A percentile compares a stretch with the other conserved stretches of the same genome.
Evolutionary conservation across 2,888 invertebrate species (phyloP).

Genomic region (Monopis laevigella): DNA sequence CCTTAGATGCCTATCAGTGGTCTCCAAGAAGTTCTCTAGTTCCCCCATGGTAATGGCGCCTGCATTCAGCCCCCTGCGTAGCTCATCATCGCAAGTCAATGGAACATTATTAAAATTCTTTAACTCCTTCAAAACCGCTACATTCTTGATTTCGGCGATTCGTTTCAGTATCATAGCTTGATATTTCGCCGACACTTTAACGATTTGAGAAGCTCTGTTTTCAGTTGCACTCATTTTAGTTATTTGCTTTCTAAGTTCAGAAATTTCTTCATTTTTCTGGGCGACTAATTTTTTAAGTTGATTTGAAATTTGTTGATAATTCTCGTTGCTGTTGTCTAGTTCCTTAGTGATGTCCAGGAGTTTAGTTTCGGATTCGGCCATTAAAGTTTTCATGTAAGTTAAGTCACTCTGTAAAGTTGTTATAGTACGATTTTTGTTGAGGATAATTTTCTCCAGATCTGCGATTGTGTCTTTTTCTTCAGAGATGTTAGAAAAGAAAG

Average conservation of each 20-base stretch:
- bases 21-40: slow-evolving; percentile 54
- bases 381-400: slow-evolving; percentile 40
- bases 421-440: slow-evolving; percentile 50
- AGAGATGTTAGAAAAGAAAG: no score
- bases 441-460: slow-evolving; percentile 51
- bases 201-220: slow-evolving; percentile 50
- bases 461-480: slow-evolving; percentile 35
- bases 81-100: slow-evolving; percentile 34
- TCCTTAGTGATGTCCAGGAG: background rate
- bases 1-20: slow-evolving; percentile 47
- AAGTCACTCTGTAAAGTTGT: slow-evolving; percentile 48
- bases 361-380: slow-evolving; percentile 37
- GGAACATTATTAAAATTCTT: slow-evolving; percentile 47
- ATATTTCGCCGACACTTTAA: slow-evolving; percentile 55
- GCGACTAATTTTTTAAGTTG: slow-evolving; percentile 52
- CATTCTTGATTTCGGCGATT: slow-evolving; percentile 52
- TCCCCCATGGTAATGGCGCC: slow-evolving; percentile 55
- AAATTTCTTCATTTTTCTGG: slow-evolving; percentile 54
- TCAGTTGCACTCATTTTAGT: slow-evolving; percentile 47
- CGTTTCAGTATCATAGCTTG: slow-evolving; percentile 54
- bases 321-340: slow-evolving; percentile 33
- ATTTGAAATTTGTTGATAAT: slow-evolving; percentile 41
- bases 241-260: slow-evolving; percentile 48
- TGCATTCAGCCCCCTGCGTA: slow-evolving; percentile 37
- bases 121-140: slow-evolving; percentile 48